Base-by-base conservation (phyloP, 2,113 vertebrate species). In the Leptobrachium ailaonicum region DNA sequence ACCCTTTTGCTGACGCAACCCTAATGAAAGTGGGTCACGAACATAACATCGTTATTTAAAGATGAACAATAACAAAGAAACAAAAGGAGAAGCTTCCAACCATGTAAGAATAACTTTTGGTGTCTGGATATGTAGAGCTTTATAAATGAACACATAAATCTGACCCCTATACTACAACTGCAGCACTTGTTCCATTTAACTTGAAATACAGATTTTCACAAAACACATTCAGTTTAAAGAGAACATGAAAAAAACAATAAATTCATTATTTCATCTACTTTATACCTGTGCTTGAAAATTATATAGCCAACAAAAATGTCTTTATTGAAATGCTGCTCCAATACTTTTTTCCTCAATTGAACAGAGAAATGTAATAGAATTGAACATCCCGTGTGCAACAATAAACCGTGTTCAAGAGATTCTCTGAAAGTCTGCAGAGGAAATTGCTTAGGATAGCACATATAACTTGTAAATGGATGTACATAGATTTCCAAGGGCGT, bases 351-450 rank as follows among this genome's bases (percentile, higher is more conserved):
- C 53, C 62, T 42, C 60, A 79, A 56, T 58, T 66, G 45, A 79
- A 79, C 77, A 79, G 64, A 79, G 60, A 66, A 73, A 67, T 73
- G 73, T 79, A 79, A 79, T 79, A 58, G 77, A 79, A 56, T 73
- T 54, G 70, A 66, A 47, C 45, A 44, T 73, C 62, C 58, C 45
- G 56, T 54, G 70, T 66, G 62, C 70, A 66, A 54, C 66, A 66
- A 56, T 73, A 73, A 73, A 79, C 66, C n/a, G 47, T 66, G 70
- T 66, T 66, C 11, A 66, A 54, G 63, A 73, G 62, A 79, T 20
- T 53, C 70, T 79, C n/a, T n/a, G 69, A 13, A 50, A 14, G 68
- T 50, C 76, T 79, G 44, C 68, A 71, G 76, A 43, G 44, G 67
- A 79, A 79, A 71, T 71, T 71, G 68, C 56, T 78, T 78, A 78